Base-by-base conservation (phyloP, 2,113 vertebrate species). In the Anarhynchus alexandrinus region DNA sequence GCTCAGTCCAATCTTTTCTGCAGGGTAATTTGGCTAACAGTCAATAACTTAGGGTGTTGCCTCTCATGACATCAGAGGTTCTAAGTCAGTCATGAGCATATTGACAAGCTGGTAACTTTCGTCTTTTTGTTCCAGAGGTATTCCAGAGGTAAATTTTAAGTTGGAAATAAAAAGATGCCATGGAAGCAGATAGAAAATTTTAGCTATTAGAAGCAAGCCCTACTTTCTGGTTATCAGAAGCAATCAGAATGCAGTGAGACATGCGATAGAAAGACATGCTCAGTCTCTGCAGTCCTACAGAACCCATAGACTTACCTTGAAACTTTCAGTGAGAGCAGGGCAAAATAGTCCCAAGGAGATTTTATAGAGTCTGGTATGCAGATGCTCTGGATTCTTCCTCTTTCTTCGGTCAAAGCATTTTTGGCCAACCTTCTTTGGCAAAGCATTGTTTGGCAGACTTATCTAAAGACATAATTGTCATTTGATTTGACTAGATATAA, bases 371-470 rank as follows among this genome's bases (percentile, higher is more conserved):
- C 77, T 86, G 94, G 15, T 97, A 94, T 96, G 95, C 82, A 96
- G 95, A 97, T 95, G 96, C 93, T 95, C 90, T 90, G 87, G 91
- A 96, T 91, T 96, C 94, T 92, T 95, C 87, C 94, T 78, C 96
- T 97, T 98, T 98, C 97, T 98, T 97, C 95, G 96, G 97, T 95
- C 97, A 97, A 97, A 98, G 78, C 97, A 98, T 97, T 96, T 96
- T 90, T 93, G 95, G 74, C 78, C 85, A 94, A 82, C 86, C 59
- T 90, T 90, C 65, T 97, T 96, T 97, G 97, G 96, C 97, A 98
- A 97, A 97, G 95, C 94, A 95, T 92, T 90, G 95, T 96, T 85
- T 97, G 97, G 96, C 98, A 97, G 85, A 92, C 91, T 80, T 80
- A 82, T 30, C 52, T 83, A 91, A 95, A 84, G 42, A 58, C 98